Base-by-base conservation (phyloP, 2,888 invertebrate species). In the Dryocosmus kuriphilus region DNA sequence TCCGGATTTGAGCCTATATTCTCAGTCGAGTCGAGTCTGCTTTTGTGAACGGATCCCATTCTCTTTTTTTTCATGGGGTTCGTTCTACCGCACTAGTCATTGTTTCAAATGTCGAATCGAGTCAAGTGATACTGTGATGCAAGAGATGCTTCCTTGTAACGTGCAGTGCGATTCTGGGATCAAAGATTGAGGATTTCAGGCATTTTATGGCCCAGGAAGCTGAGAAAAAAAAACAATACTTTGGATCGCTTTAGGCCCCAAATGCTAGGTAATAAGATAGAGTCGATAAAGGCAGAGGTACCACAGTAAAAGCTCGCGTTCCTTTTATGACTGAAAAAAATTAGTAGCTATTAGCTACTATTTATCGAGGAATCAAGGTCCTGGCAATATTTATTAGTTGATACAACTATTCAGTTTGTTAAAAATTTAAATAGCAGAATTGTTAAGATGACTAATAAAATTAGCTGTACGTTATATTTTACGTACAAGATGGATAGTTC, bases 1-100 rank as follows among this genome's bases (percentile, higher is more conserved):
- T 79, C 75, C 79, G 77, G 77, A 27, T 57, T 57, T 57, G 57
- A 27, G 24, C 24, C 57, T 57, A 22, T 24, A 57, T 57, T 24
- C 57, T 57, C 57, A 57, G 57, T 57, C 57, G 57, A 24, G 57
- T 24, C 57, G 22, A 24, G 57, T 57, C 57, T 14, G 57, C 57
- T 57, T 24, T 57, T 24, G 24, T 14, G 27, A 57, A 57, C 57
- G 57, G 57, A 24, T 24, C 24, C 57, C 51, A 51, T 57, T 57
- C 57, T 11, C 16, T 24, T 24, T 57, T 24, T 57, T 24, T 57
- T 1, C 24, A 16, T 57, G 24, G 57, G 57, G 24, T 57, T 57
- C 24, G 14, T 14, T 57, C 24, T 16, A 27, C 14, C 57, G 57
- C n/a, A 51, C n/a, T n/a, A 51, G 57, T 57, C 57, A 24, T 27